Evolutionary conservation across 2,888 invertebrate species (phyloP), one percentile per base, ranked within the genome.

Genomic region (Tetranychus piercei): DNA sequence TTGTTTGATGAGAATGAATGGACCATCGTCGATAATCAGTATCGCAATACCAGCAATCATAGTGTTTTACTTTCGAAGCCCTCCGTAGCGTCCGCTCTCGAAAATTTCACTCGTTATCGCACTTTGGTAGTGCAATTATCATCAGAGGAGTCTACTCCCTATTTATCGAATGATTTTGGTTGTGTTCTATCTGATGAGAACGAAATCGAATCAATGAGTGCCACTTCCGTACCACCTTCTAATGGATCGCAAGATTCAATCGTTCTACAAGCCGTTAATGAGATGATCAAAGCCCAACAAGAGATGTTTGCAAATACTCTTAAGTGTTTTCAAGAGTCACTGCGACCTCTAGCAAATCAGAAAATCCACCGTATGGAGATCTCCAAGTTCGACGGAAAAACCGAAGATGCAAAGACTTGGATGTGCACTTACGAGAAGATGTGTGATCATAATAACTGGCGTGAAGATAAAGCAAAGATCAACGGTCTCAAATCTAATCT

Each of bases 331-430:
- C 69, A 69, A 69, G 69, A 69, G 5, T 69, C 69, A 20, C 23
- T 69, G 1, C 45, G 45, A 45, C 9, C 20, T 20, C 8, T 67
- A n/a, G 20, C 69, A n/a, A 20, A 18, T 20, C 9, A 20, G 1
- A 20, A 23, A 7, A 23, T 69, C 20, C 69, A 69, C 1, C 20
- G 34, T 15, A 23, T 71, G 18, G 44, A 71, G 4, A 71, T 71
- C 18, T 43, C 71, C n/a, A 71, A 71, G 71, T 71, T 71, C 3
- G 71, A 71, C 43, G 71, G 71, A 6, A 71, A 71, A 44, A 23
- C 20, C n/a, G 71, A 71, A 71, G 71, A 71, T 43, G 43, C 71
- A 7, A 71, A 44, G 15, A 71, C 71, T 43, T 71, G 71, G 71
- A 71, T 71, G 71, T 43, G n/a, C 11, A 71, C 43, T 34, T 71